Percentiles rank a stretch among this genome's conserved stretches.
Conservation (phyloP, 1,140 invertebrate species). For the Polypedilum pembai region DNA sequence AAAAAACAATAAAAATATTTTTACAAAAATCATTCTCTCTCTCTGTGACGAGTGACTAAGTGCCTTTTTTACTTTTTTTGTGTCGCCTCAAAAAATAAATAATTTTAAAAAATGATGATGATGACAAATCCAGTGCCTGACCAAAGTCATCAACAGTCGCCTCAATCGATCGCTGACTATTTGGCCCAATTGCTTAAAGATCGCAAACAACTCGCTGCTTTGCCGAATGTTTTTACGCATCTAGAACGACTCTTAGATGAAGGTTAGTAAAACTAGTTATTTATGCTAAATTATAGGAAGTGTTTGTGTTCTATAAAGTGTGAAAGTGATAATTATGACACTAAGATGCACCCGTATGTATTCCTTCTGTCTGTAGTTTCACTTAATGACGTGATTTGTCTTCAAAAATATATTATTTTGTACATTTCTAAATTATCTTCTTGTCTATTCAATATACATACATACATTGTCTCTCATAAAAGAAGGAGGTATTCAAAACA, state of each 20-base stretch:
- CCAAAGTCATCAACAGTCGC: constrained; percentile 55
- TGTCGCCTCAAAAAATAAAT: not conserved
- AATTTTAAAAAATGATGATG: constrained; percentile 23
- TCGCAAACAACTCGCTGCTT: constrained; percentile 98
- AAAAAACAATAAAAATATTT: not conserved
- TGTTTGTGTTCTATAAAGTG: no score
- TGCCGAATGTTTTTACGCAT: constrained; percentile 99
- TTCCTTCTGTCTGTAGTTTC: not conserved
- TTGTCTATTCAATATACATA: no score
- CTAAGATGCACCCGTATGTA: no score
- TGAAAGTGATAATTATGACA: no score
- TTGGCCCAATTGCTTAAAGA: constrained; percentile 99
- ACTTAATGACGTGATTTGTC: not conserved
- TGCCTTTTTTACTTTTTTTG: not conserved
- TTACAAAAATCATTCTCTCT: not conserved
- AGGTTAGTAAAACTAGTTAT: constrained; percentile 63
- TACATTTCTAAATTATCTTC: no score
- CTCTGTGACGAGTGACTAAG: not conserved
- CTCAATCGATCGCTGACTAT: constrained; percentile 97
- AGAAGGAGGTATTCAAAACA: not conserved
- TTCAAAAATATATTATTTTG: not conserved
- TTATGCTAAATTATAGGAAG: no score
- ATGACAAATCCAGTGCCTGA: constrained; percentile 22
- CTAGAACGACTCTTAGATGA: constrained; percentile 97
- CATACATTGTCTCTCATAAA: no score